Percentiles rank a stretch among this genome's conserved stretches.
Evolutionary conservation across 2,888 invertebrate species (phyloP).

Genomic region (Odontocerum albicorne): DNA sequence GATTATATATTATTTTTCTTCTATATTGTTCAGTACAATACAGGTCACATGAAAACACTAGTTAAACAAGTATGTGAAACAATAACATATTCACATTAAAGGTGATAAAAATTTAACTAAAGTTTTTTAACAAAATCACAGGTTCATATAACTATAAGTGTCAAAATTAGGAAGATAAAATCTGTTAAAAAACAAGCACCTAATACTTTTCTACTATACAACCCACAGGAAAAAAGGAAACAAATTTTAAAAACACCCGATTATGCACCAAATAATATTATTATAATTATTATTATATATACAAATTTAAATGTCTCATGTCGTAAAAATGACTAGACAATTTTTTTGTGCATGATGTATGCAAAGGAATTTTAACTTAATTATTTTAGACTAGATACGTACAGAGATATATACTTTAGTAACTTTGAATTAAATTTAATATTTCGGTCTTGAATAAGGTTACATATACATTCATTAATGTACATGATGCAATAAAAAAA

Average conservation of each 20-base stretch:
- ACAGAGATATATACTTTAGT: no score
- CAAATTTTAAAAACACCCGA: constrained; percentile 17
- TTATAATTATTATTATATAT: constrained; percentile 24
- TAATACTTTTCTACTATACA: constrained; percentile 35
- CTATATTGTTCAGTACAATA: constrained; percentile 20
- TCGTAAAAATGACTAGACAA: constrained; percentile 30
- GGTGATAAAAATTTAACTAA: constrained; percentile 28
- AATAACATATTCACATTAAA: constrained; percentile 29
- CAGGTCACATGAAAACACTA: constrained; percentile 21
- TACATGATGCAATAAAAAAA: no score
- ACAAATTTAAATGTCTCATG: constrained; percentile 31
- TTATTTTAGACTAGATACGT: no score
- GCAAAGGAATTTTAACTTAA: no score
- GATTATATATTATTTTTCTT: constrained; percentile 15
- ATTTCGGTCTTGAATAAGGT: no score
- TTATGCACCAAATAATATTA: constrained; percentile 24
- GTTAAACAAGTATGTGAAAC: constrained; percentile 20
- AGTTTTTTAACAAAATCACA: constrained; percentile 34
- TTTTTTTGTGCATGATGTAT: background rate
- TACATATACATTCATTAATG: no score
- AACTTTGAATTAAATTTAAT: no score
- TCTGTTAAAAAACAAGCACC: constrained; percentile 33
- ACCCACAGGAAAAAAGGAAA: constrained; percentile 20
- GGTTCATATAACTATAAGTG: constrained; percentile 33
- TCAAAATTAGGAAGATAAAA: constrained; percentile 28